Evolutionary conservation across 2,888 invertebrate species (phyloP).

Genomic region (Venusia cambrica): DNA sequence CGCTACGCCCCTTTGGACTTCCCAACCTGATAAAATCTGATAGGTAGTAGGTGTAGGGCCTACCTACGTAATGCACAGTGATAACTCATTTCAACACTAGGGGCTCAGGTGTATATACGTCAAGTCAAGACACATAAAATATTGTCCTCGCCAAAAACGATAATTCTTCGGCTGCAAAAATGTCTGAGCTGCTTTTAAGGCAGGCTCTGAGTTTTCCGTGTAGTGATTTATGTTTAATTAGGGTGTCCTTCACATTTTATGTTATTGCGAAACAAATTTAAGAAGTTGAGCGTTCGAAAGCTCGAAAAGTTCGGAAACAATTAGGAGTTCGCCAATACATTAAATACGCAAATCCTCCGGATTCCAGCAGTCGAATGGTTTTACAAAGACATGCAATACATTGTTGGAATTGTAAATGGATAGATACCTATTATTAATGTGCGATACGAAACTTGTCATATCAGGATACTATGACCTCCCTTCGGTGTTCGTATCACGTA

Average conservation of each 20-base stretch:
- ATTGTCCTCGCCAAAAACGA: constrained; percentile 67
- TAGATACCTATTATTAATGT: constrained; percentile 27
- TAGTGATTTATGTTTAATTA: constrained; percentile 74
- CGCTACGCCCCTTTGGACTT: too few relatives aligned
- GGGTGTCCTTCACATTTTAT: constrained; percentile 58
- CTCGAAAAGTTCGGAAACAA: constrained; percentile 47
- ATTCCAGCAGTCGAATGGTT: constrained; percentile 25
- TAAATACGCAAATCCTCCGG: constrained; percentile 34
- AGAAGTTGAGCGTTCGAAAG: constrained; percentile 44
- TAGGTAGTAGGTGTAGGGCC: too few relatives aligned
- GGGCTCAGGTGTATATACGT: constrained; percentile 67
- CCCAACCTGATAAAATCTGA: too few relatives aligned
- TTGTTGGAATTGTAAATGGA: too few relatives aligned
- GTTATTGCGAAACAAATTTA: constrained; percentile 51
- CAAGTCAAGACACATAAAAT: constrained; percentile 61
- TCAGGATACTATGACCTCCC: constrained; percentile 47
- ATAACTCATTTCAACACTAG: constrained; percentile 60
- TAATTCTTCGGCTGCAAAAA: constrained; percentile 66
- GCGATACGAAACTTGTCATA: constrained; percentile 42
- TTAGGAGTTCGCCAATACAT: constrained; percentile 41
- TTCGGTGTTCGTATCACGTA: constrained; percentile 38
- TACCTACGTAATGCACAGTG: constrained; percentile 37
- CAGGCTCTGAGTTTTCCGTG: constrained; percentile 54
- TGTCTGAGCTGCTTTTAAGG: constrained; percentile 54
- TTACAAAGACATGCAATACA: constrained; percentile 29